These are phyloP conservation scores for Bombus cullumanus DNA, from an alignment of 1,140 invertebrate genomes.

Conservation along the genomic window DNA sequence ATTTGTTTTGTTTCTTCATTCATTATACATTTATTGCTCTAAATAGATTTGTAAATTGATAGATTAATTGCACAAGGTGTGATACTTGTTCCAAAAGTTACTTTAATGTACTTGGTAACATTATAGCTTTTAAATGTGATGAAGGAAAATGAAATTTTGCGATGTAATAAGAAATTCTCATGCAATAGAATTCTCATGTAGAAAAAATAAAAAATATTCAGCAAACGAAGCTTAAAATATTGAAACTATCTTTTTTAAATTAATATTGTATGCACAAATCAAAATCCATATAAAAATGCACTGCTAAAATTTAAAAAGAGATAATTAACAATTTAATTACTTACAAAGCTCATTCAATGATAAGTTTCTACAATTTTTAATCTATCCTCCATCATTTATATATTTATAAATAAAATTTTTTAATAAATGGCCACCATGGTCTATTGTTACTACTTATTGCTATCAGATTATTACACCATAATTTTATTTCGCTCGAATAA, in stretches of 20 bases:
- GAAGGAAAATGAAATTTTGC: constrained; percentile 9
- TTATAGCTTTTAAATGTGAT: constrained; percentile 33
- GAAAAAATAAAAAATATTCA: constrained; percentile 1
- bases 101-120: constrained; percentile 28
- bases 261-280: neutral
- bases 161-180: constrained; percentile 30
- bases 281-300: constrained; percentile 26
- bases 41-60: constrained; percentile 51
- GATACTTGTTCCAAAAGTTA: constrained; percentile 30
- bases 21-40: constrained; percentile 65
- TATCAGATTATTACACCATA: constrained; percentile 67
- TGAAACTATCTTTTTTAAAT: neutral
- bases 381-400: constrained; percentile 50
- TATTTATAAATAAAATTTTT: constrained; percentile 57
- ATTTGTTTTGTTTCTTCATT: constrained; percentile 50
- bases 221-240: neutral
- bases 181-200: constrained; percentile 15
- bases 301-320: constrained; percentile 12
- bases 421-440: constrained; percentile 75
- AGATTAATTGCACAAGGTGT: constrained; percentile 47
- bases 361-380: neutral
- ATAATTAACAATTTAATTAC: constrained; percentile 12
- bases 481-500: constrained; percentile 74
- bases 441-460: constrained; percentile 71
- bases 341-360: constrained; percentile 4